Base-by-base conservation (phyloP, 2,113 vertebrate genomes). In the Fulica atra region DNA sequence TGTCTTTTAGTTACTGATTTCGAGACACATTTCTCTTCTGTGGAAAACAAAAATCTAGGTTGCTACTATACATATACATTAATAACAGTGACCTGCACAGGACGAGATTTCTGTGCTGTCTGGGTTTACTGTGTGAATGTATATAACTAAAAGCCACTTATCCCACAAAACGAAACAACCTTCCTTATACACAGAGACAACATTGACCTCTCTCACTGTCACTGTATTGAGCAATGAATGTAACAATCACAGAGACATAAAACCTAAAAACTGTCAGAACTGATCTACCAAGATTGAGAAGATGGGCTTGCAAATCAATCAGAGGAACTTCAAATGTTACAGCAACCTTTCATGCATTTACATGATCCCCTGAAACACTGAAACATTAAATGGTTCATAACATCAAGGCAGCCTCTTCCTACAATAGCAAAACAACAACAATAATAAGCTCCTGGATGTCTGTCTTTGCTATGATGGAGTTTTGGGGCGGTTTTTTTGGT, bases 341-440 rank as follows among this genome's bases (percentile, higher is more conserved):
- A 94, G 80, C 33, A 68, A 76, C 54, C 51, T 92, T 95, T 94
- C 80, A 93, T 76, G 48, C 33, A 93, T 57, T 91, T 73, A 94
- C 50, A 53, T 60, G 57, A 93, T 84, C 66, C 38, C 71, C 44
- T 25, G 51, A 94, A 90, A 81, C 70, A 69, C 35, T 28, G 31
- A 56, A 91, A 94, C 51, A 70, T 53, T 69, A 86, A 86, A 86
- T 12, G 5, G 20, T 29, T 93, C 81, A 35, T 92, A 97, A 72
- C 3, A 0, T 86, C 77, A 96, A 81, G 77, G 35, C 89, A 89
- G 36, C n/a, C 51, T 89, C 72, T 81, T 76, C 65, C 25, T 44
- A 61, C 31, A 59, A 59, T 29, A 86, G 35, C 36, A 35, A 72
- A 73, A n/a, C 3, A 42, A 71, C 16, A 72, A 23, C 3, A 54